Conservation (phyloP, 2,888 invertebrate species). For the Caenorhabditis sp. region DNA sequence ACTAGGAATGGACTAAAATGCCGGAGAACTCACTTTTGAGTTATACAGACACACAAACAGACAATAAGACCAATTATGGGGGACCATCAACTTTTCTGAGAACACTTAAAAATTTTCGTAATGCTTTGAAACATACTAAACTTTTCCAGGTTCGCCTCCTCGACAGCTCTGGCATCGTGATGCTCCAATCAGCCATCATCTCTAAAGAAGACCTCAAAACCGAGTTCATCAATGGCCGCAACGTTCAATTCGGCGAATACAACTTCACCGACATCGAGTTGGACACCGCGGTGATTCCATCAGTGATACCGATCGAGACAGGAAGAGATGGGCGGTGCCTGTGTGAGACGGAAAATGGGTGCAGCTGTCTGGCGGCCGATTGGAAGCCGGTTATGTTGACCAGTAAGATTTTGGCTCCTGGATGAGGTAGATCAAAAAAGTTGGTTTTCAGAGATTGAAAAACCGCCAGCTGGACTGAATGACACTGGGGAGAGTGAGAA, state of each 20-base stretch:
- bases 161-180: slow-evolving; percentile 77
- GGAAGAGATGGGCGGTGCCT: slow-evolving; percentile 78
- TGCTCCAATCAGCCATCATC: slow-evolving; percentile 72
- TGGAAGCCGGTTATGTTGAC: slow-evolving; percentile 78
- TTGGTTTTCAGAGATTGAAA: slow-evolving; percentile 43
- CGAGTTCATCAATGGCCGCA: slow-evolving; percentile 74
- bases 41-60: no score
- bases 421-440: not conserved
- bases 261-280: slow-evolving; percentile 80
- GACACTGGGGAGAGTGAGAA: slow-evolving; percentile 17
- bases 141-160: slow-evolving; percentile 77
- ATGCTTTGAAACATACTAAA: not conserved
- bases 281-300: slow-evolving; percentile 79
- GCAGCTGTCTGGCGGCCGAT: slow-evolving; percentile 82
- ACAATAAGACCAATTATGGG: no score
- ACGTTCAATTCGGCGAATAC: slow-evolving; percentile 78
- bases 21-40: no score
- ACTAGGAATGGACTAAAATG: no score
- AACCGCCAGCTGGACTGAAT: slow-evolving; percentile 37
- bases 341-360: slow-evolving; percentile 78
- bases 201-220: slow-evolving; percentile 71
- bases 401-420: slow-evolving; percentile 39
- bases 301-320: slow-evolving; percentile 81
- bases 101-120: no score
- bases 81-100: no score